A percentile compares a stretch with the other conserved stretches of the same genome.
Conservation (phyloP, 2,888 invertebrate species). For the Latrodectus hesperus region DNA sequence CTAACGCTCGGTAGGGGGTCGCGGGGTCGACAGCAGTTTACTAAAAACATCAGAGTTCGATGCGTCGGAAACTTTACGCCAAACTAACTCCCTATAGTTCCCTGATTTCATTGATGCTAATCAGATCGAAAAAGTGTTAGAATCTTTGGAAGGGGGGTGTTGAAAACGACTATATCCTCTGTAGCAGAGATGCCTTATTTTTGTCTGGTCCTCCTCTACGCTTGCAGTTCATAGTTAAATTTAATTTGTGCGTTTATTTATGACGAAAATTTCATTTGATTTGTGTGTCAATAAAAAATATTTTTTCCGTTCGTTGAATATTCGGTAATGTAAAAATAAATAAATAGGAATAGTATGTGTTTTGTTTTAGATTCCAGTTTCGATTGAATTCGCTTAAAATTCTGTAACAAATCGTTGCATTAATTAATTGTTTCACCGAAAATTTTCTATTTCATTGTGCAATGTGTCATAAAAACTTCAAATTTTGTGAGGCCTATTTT, state of each 20-base stretch:
- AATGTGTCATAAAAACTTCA: too few relatives aligned
- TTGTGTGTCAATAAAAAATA: too few relatives aligned
- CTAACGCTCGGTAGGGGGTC: background rate
- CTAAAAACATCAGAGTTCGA: conserved; percentile 42
- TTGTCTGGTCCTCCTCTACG: background rate
- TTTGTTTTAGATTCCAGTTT: too few relatives aligned
- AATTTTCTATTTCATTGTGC: too few relatives aligned
- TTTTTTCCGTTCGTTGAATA: too few relatives aligned
- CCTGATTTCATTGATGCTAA: background rate
- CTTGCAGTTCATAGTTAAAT: background rate
- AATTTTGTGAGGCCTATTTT: too few relatives aligned
- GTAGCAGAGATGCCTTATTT: background rate
- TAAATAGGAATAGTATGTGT: too few relatives aligned
- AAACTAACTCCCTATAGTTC: conserved; percentile 31
- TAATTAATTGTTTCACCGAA: too few relatives aligned
- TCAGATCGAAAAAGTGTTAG: conserved; percentile 29
- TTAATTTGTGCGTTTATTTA: background rate
- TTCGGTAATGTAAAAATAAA: too few relatives aligned
- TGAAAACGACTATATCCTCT: background rate
- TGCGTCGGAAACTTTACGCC: conserved; percentile 44
- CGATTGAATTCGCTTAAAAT: too few relatives aligned
- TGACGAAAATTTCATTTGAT: too few relatives aligned
- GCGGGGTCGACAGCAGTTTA: conserved; percentile 38
- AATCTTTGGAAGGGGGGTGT: background rate
- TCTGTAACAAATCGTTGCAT: too few relatives aligned